These are phyloP conservation scores for Oreochromis aureus DNA, from an alignment of 2,113 vertebrate genomes.

Conservation along the genomic window DNA sequence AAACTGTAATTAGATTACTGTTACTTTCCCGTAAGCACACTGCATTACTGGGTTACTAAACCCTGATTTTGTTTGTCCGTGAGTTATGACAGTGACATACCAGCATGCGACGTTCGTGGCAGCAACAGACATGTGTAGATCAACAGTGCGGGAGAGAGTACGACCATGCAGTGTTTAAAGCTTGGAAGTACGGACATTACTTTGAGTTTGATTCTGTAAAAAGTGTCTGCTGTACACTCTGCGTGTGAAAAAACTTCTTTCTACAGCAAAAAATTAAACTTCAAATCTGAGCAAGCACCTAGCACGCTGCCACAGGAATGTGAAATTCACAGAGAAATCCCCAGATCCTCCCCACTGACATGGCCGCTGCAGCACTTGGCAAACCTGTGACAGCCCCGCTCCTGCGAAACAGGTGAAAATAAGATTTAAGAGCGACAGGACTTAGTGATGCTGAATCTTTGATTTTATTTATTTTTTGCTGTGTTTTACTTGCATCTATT, in stretches of 20 bases:
- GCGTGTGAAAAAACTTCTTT: not conserved
- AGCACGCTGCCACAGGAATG: not conserved
- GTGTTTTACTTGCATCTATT: not conserved
- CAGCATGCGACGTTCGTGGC: not conserved
- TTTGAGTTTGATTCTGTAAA: not conserved
- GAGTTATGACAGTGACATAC: not conserved
- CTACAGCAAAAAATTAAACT: not conserved
- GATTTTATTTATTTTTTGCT: not conserved
- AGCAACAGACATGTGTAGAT: not conserved
- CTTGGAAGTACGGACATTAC: not conserved
- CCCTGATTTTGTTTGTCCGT: not conserved
- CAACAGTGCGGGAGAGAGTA: not conserved
- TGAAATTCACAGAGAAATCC: not conserved
- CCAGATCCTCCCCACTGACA: not conserved
- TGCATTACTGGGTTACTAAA: not conserved
- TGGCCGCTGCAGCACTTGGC: not conserved
- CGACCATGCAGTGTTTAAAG: not conserved
- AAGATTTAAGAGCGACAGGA: not conserved
- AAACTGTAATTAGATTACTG: not conserved
- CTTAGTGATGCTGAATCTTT: not conserved
- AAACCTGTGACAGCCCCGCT: not conserved
- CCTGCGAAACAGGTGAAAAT: not conserved
- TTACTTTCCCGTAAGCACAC: not conserved
- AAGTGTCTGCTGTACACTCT: not conserved
- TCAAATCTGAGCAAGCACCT: not conserved